Evolutionary conservation across 2,797 vertebrate genomes (phyloP), one percentile per base, ranked within the genome.

Genomic region (Semaprochilodus insignis): DNA sequence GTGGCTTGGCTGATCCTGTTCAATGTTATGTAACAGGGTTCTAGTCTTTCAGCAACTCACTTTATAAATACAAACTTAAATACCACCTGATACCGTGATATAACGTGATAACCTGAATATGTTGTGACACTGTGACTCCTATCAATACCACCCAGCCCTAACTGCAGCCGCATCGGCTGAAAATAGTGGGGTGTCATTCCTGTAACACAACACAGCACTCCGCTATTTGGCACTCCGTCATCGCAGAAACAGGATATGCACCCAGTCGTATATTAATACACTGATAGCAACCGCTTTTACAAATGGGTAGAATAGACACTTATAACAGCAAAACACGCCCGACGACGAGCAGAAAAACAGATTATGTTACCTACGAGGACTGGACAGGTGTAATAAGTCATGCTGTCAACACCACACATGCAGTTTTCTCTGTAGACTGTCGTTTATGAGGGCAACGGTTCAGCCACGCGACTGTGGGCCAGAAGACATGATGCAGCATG

Each of bases 211-310:
- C 27, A 51, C 72, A 62, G 51, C 19, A 3, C 48, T 31, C n/a
- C 6, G 7, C 25, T 40, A 44, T 69, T 57, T 83, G 27, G 76
- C 78, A 55, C 70, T 34, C 65, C 36, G 78, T 72, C 74, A 23
- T 23, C 34, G 15, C 52, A 74, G 80, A 81, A 85, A 85, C 77
- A 44, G 14, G 73, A 80, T 40, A n/a, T 19, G 23, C 78, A 78
- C 1, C 66, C 54, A 10, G 55, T 65, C 66, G 54, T 36, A 72
- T 48, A 83, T 73, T 81, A 52, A 85, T 77, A 86, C 83, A 83
- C 34, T 44, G 74, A 85, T 13, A 73, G 55, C 31, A 52, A 59
- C 62, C 52, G 62, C 54, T 65, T 82, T 80, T 72, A 48, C 17
- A 76, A 87, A 83, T 4, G 54, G 76, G 59, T 48, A 51, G 36